Evolutionary conservation across 2,888 invertebrate genomes (phyloP).

Genomic region (Callosobruchus maculatus): DNA sequence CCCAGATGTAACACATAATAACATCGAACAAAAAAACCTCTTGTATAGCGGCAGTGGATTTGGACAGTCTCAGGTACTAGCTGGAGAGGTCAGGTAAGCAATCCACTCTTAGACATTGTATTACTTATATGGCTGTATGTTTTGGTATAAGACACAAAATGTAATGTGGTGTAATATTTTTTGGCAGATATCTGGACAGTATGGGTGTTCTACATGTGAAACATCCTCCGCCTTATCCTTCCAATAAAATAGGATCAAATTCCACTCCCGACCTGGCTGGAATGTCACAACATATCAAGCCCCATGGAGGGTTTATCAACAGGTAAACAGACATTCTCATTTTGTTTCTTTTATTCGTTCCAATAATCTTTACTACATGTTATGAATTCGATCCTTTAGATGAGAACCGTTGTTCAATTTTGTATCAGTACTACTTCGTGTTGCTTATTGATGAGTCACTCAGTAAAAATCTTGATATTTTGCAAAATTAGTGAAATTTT

Average conservation of each 20-base stretch:
- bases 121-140: no score
- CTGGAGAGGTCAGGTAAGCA: not conserved
- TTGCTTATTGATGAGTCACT: no score
- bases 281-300: constrained; percentile 56
- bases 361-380: no score
- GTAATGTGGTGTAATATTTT: not conserved
- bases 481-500: no score
- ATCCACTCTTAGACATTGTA: no score
- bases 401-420: no score
- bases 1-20: constrained; percentile 64
- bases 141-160: no score
- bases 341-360: not conserved
- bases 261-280: constrained; percentile 82
- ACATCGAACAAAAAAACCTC: constrained; percentile 41
- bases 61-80: not conserved
- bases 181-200: constrained; percentile 37
- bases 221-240: constrained; percentile 85
- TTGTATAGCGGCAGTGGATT: constrained; percentile 13
- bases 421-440: no score
- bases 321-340: not conserved
- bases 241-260: constrained; percentile 73
- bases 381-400: no score
- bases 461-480: no score
- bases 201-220: constrained; percentile 64
- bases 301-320: constrained; percentile 37